phyloP scores from a whole-genome alignment of 2,888 invertebrate genomes.

The Diaperis boleti region DNA sequence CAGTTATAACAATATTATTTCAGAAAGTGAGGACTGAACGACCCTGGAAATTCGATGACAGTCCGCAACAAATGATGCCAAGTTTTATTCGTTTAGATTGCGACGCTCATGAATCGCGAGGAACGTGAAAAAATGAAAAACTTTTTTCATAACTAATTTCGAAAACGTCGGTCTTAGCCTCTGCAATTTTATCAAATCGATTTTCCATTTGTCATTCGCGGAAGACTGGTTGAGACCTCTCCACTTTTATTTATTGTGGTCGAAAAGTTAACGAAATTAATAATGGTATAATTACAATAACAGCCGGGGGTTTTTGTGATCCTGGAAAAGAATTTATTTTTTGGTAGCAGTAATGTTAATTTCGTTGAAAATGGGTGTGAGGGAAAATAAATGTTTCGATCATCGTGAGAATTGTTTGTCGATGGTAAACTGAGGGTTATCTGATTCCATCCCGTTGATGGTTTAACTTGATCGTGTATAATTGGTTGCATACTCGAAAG shows the following conservation, averaged over 20 bases:
- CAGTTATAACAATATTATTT: too few relatives aligned
- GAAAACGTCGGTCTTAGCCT: slow-evolving; percentile 2
- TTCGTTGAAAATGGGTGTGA: slow-evolving; percentile 17
- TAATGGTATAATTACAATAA: slow-evolving; percentile 3
- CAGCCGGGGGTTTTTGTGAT: background rate
- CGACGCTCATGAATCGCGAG: background rate
- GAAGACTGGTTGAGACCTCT: background rate
- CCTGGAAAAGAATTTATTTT: background rate
- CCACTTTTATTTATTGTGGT: slow-evolving; percentile 3
- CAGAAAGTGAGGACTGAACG: too few relatives aligned
- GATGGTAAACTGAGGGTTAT: slow-evolving; percentile 25
- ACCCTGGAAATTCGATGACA: too few relatives aligned
- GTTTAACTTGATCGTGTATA: slow-evolving; percentile 5
- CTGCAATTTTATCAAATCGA: slow-evolving; percentile 12
- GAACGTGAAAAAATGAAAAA: slow-evolving; percentile 10
- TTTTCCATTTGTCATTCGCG: slow-evolving; percentile 13
- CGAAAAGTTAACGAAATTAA: slow-evolving; percentile 1
- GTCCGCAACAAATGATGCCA: background rate
- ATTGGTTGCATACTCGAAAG: slow-evolving; percentile 12
- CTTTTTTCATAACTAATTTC: slow-evolving; percentile 17
- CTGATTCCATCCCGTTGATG: slow-evolving; percentile 20
- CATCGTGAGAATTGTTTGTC: slow-evolving; percentile 26
- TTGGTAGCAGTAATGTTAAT: background rate
- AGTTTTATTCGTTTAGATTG: background rate
- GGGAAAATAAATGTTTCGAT: slow-evolving; percentile 30